Base-by-base conservation (phyloP, 2,888 invertebrate genomes). In the Agrotis exclamationis region DNA sequence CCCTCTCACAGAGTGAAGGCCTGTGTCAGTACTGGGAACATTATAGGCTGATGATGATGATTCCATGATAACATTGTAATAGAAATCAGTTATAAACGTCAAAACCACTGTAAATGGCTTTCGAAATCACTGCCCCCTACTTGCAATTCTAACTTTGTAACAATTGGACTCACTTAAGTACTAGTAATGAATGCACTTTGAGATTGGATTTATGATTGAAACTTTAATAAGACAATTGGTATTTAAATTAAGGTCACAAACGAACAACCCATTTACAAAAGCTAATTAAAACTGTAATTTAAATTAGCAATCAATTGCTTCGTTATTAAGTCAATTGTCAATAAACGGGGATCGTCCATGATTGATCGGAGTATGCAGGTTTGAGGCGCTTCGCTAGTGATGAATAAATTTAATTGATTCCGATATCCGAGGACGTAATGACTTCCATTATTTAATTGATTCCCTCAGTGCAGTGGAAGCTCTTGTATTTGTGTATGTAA, bases 401-500 rank as follows among this genome's bases (percentile, higher is more conserved):
- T 51, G 58, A 69, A 51, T 68, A 48, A 65, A 67, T 64, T 70
- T 74, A 65, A 78, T 74, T 58, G 67, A 16, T 64, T 70, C 51
- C 39, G 16, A 53, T 44, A 51, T 60, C 47, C 33, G 24, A 18
- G 39, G 11, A 47, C 9, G 53, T 66, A 60, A 70, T 59, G 4
- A 51, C 53, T 69, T 51, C 47, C 50, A 56, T 74, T 74, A 60
- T 69, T 69, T 56, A 56, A 65, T 48, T 60, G n/a, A 9, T 48
- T 13, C 33, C 44, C 4, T 6, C 28, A 50, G 18, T 54, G 45
- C 45, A 9, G 44, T 57, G 13, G 1, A 48, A 24, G 28, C 51
- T 51, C 51, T 57, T 28, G 16, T 56, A 60, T 45, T 44, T 9
- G 4, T 58, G 57, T 20, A 16, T 64, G 28, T 57, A 18, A 33